phyloP scores from a whole-genome alignment of 2,797 vertebrate species.

The Alectoris magna region DNA sequence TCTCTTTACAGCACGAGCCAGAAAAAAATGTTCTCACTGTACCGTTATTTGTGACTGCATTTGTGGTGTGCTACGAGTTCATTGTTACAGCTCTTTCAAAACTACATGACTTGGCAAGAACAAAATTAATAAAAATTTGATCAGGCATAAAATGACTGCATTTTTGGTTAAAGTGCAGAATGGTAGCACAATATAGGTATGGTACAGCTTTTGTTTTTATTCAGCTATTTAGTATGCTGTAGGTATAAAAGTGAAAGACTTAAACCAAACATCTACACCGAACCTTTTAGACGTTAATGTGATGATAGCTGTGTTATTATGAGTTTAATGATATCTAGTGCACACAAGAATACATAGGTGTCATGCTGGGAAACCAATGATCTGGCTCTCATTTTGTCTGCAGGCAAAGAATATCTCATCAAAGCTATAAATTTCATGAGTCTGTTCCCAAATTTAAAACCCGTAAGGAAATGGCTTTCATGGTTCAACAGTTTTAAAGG shows the following conservation, averaged over 20 bases:
- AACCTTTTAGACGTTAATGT: constrained; percentile 86
- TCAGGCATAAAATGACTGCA: constrained; percentile 56
- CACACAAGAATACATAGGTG: constrained; percentile 84
- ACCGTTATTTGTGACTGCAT: not conserved
- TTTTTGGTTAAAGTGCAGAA: constrained; percentile 52
- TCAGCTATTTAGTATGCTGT: constrained; percentile 85
- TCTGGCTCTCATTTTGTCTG: constrained; percentile 87
- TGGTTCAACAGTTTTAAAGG: constrained; percentile 89
- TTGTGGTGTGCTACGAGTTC: not conserved
- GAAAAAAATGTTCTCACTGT: not conserved
- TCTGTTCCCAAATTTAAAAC: constrained; percentile 86
- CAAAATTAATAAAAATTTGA: constrained; percentile 26
- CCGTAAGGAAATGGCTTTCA: constrained; percentile 92
- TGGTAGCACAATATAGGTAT: constrained; percentile 44
- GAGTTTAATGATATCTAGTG: constrained; percentile 89
- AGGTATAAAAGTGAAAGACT: constrained; percentile 84
- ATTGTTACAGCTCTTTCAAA: constrained; percentile 19
- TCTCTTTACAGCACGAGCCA: not conserved
- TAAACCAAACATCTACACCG: constrained; percentile 83
- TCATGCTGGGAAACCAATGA: constrained; percentile 92
- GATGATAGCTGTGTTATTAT: constrained; percentile 87
- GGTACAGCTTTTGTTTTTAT: constrained; percentile 54
- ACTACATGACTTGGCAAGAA: constrained; percentile 21
- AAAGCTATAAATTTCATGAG: constrained; percentile 88
- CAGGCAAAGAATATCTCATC: constrained; percentile 88